Evolutionary conservation across 2,888 invertebrate genomes (phyloP), one percentile per base, ranked within the genome.

Genomic region (Nemapogon koenigi): DNA sequence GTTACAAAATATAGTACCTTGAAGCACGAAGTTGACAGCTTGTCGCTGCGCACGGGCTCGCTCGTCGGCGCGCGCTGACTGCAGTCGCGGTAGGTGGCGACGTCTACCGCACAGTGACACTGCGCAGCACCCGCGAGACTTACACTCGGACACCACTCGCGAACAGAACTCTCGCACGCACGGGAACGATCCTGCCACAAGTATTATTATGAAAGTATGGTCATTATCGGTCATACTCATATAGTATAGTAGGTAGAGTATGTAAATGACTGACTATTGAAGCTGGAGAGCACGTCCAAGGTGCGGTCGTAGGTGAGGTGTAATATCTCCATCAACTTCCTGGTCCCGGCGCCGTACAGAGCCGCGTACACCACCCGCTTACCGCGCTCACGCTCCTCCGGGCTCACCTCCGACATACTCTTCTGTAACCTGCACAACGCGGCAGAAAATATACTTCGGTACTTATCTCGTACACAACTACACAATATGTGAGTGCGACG

Each of bases 281-380:
- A 80, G 46, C 65, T 69, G 42, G 61, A 50, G 30, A 55, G 42
- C 25, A 76, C 52, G 16, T 54, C 43, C 18, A 58, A 54, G 10
- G 76, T 64, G 42, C 66, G 64, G 3, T 60, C 58, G 47, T 60
- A 56, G 41, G 48, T 41, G 19, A 68, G 49, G 39, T 49, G 50
- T 17, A 81, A 65, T 18, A 76, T 60, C 42, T 71, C 72, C 49
- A 59, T 59, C 22, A 81, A 62, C 49, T 57, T 68, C 37, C 62
- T 49, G 6, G 59, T 45, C 42, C 81, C 81, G 4, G 79, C 81
- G 46, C 81, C 81, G 59, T 81, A 81, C 58, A 80, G 53, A 30
- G 65, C 60, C 11, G 79, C 76, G 59, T 81, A 81, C 45, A 80
- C 71, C 17, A 81, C 51, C 35, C 72, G 70, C 56, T 81, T 81